Evolutionary conservation across 1,140 invertebrate genomes (phyloP), one percentile per base, ranked within the genome.

Genomic region (Drosophila hydei): DNA sequence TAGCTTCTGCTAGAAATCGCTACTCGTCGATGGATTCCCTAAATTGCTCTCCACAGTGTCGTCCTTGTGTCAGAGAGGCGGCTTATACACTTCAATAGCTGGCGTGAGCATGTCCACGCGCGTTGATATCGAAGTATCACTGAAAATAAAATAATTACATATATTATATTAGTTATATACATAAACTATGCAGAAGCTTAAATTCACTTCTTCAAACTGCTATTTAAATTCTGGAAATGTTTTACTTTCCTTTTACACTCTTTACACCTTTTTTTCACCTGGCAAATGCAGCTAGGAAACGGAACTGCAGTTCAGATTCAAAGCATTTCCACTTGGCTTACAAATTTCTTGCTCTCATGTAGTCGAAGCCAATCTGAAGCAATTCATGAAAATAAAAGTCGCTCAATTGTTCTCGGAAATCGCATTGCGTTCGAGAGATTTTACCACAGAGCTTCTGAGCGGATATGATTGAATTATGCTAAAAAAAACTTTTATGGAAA

Each of bases 21-120:
- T 91, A 89, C 91, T 91, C 60, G 91, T 91, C 75, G 91, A 91
- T 76, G 91, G 91, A 90, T 90, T 93, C 87, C 93, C 92, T 91
- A 94, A 92, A 78, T 93, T 93, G 91, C 93, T 94, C 92, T 94
- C 93, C 80, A 93, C 93, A 92, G 93, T 94, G 91, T 94, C 94
- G 88, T 94, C 94, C 91, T 93, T 93, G 88, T 93, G 93, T 94
- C 93, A 94, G 93, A 94, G 94, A 55, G 94, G 93, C 83, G 93
- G 92, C 93, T 78, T 93, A 92, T 92, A 94, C 91, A 75, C 92
- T 92, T 92, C 93, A 93, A 91, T 93, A 92, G 91, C 93, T 92
- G 73, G 93, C 90, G 93, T 93, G 75, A 94, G 92, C 80, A 93
- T 93, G 74, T 94, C 94, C 79, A 94, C 93, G 69, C 93, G 91